Evolutionary conservation across 2,888 invertebrate genomes (phyloP).

Genomic region (Caenorhabditis sinica): DNA sequence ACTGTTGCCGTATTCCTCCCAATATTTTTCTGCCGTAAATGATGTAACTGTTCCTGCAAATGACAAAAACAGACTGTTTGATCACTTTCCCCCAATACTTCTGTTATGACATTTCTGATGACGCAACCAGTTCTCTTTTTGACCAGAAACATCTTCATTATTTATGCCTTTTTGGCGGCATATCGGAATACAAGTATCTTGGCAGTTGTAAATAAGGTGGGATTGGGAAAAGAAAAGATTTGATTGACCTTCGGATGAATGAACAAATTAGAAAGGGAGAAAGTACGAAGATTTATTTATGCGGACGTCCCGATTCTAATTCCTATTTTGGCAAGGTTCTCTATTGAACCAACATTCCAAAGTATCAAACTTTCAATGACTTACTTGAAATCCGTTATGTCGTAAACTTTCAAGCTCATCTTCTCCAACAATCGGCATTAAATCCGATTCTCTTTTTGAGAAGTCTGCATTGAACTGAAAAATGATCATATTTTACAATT

Average conservation of each 20-base stretch:
- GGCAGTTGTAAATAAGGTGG: constrained; percentile 25
- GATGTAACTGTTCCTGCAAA: constrained; percentile 59
- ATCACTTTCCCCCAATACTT: constrained; percentile 39
- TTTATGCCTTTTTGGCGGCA: constrained; percentile 49
- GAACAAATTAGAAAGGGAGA: constrained; percentile 40
- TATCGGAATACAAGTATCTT: constrained; percentile 40
- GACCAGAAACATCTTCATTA: constrained; percentile 52
- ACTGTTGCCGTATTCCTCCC: constrained; percentile 42
- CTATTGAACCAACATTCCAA: not conserved
- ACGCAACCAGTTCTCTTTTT: constrained; percentile 49
- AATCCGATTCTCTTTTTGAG: constrained; percentile 51
- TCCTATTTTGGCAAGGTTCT: not conserved
- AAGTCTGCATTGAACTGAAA: constrained; percentile 56
- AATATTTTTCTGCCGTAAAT: constrained; percentile 44
- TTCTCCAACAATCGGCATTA: constrained; percentile 54
- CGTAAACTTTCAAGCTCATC: constrained; percentile 63
- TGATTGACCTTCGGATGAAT: constrained; percentile 57
- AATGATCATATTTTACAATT: not conserved
- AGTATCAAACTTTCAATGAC: not conserved
- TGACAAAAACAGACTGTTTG: constrained; percentile 26
- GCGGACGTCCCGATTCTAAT: not conserved
- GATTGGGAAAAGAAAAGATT: constrained; percentile 1
- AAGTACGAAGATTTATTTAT: constrained; percentile 17
- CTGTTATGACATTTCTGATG: constrained; percentile 46
- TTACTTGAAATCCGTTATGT: constrained; percentile 55